phyloP scores from a whole-genome alignment of 2,797 vertebrate species.

The Protosalanx chinensis region DNA sequence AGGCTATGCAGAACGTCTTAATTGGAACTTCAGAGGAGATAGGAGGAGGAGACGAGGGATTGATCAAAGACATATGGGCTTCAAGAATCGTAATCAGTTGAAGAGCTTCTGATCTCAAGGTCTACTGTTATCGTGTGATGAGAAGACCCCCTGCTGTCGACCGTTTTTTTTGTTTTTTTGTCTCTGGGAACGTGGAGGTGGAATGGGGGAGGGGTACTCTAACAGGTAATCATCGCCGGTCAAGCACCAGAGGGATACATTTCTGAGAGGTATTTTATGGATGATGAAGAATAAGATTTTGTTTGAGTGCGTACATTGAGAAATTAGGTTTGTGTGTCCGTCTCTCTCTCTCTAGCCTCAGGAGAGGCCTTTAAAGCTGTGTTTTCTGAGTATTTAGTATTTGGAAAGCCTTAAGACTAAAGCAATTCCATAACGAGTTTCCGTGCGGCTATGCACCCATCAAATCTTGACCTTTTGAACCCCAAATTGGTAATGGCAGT shows the following conservation, averaged over 20 bases:
- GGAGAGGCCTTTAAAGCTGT: too few relatives aligned
- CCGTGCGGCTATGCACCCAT: too few relatives aligned
- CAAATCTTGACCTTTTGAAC: too few relatives aligned
- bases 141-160: constrained; percentile 32
- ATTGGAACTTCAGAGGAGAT: constrained; percentile 2
- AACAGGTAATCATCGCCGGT: constrained; percentile 52
- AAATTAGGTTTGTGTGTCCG: background rate
- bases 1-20: background rate
- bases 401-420: too few relatives aligned
- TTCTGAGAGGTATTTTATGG: constrained; percentile 52
- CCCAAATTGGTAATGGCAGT: too few relatives aligned
- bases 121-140: constrained; percentile 24
- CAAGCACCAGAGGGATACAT: constrained; percentile 41
- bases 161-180: constrained; percentile 31
- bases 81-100: constrained; percentile 40
- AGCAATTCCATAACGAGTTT: too few relatives aligned
- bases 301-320: background rate
- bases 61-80: constrained; percentile 43
- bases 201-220: constrained; percentile 5
- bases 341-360: too few relatives aligned
- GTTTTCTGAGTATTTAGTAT: too few relatives aligned
- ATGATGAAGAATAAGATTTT: constrained; percentile 48
- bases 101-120: constrained; percentile 45
- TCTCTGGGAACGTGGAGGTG: constrained; percentile 44
- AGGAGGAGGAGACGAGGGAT: constrained; percentile 28